Evolutionary conservation across 2,113 vertebrate genomes (phyloP).

Genomic region (Girardinichthys multiradiatus): DNA sequence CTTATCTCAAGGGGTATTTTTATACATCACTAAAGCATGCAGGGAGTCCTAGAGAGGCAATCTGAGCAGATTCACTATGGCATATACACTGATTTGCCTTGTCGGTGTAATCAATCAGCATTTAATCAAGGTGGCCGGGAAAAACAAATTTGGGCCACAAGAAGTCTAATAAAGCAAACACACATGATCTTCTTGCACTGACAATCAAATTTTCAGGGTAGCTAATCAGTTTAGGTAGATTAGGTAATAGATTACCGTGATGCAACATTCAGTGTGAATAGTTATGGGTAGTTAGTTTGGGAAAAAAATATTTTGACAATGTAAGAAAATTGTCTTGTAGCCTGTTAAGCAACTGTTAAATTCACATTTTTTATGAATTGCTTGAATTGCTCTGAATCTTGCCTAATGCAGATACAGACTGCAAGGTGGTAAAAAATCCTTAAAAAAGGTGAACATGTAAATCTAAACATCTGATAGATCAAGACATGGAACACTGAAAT

Average conservation of each 20-base stretch:
- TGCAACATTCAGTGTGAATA: neutral
- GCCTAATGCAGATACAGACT: neutral
- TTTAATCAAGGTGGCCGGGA: slow-evolving; percentile 44
- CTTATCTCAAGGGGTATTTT: slow-evolving; percentile 16
- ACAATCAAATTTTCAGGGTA: neutral
- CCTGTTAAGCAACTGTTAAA: too few species aligned
- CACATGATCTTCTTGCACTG: neutral
- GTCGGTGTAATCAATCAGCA: slow-evolving; percentile 68
- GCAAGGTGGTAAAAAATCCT: neutral
- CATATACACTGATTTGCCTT: slow-evolving; percentile 47
- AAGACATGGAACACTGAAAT: too few species aligned
- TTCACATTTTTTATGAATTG: too few species aligned
- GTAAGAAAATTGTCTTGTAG: too few species aligned
- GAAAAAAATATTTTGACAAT: neutral
- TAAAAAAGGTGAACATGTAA: too few species aligned
- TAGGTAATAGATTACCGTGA: too few species aligned
- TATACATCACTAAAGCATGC: slow-evolving; percentile 28
- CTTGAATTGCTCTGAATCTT: neutral
- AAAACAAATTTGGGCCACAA: slow-evolving; percentile 35
- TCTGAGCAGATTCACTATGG: slow-evolving; percentile 44
- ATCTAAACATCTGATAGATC: too few species aligned
- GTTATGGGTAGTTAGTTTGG: neutral
- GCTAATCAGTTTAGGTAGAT: neutral
- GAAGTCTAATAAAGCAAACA: neutral
- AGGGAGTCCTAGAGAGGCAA: slow-evolving; percentile 19